Conservation (phyloP, 2,797 vertebrate genomes). For the Siniperca obscura region DNA sequence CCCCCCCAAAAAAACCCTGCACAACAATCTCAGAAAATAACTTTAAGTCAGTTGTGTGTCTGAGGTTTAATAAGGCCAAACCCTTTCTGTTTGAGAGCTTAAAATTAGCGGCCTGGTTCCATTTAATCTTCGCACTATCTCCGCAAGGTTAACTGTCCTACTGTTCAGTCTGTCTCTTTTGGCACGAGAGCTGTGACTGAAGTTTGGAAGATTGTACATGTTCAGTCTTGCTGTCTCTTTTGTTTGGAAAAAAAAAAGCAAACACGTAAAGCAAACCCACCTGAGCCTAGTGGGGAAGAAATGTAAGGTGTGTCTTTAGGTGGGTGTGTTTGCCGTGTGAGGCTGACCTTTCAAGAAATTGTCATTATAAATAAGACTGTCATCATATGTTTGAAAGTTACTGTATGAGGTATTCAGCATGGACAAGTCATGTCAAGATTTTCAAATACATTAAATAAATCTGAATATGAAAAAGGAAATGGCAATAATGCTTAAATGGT, state of each 20-base stretch:
- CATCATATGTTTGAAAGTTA: not conserved
- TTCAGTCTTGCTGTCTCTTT: conserved; percentile 56
- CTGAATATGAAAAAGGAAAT: not conserved
- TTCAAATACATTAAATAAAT: not conserved
- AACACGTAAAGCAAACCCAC: conserved; percentile 22
- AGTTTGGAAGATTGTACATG: conserved; percentile 37
- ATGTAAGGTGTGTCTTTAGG: conserved; percentile 56
- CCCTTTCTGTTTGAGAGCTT: not conserved
- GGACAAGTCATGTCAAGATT: conserved; percentile 5
- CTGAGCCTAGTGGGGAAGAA: conserved; percentile 16
- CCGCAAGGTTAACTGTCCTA: not conserved
- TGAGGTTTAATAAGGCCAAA: not conserved
- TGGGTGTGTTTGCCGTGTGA: conserved; percentile 25
- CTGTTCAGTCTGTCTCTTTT: conserved; percentile 10
- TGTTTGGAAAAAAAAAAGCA: conserved; percentile 17
- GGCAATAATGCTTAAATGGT: not conserved
- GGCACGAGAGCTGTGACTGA: not conserved
- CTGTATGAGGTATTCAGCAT: not conserved
- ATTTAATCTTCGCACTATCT: conserved; percentile 9
- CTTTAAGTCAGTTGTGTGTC: not conserved
- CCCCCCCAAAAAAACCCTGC: not conserved
- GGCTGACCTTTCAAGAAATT: conserved; percentile 18
- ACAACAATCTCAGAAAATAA: not conserved
- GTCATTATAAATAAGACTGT: conserved; percentile 5
- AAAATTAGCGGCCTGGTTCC: not conserved